Conservation (phyloP, 1,140 invertebrate genomes). For the Andrena cerasifolii region DNA sequence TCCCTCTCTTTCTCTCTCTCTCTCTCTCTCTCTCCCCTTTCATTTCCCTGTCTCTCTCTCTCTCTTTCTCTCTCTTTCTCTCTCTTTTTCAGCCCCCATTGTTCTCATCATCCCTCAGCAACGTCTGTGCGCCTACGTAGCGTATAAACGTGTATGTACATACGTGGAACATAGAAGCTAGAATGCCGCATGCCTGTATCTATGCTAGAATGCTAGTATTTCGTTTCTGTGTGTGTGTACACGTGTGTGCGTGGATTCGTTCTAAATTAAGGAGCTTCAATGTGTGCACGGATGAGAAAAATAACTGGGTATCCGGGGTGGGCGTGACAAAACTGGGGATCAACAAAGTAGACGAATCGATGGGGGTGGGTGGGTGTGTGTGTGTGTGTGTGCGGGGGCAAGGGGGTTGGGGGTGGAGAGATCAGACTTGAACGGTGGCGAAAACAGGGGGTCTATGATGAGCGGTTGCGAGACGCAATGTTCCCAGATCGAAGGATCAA, state of each 20-base stretch:
- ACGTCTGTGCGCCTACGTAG: conserved; percentile 26
- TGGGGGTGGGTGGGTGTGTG: no score
- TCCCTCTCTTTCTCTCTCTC: neutral
- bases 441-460: conserved; percentile 8
- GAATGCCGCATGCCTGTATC: conserved; percentile 78
- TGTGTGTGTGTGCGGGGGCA: no score
- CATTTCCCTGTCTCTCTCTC: neutral
- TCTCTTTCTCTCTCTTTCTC: neutral
- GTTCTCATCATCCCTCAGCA: conserved; percentile 18
- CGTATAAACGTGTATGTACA: conserved; percentile 54
- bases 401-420: neutral
- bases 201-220: conserved; percentile 74
- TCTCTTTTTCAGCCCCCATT: neutral
- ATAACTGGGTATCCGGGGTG: conserved; percentile 13
- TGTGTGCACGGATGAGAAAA: conserved; percentile 19
- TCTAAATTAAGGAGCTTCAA: conserved; percentile 21
- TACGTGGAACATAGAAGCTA: conserved; percentile 72
- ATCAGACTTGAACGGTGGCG: conserved; percentile 6
- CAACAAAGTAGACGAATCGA: conserved; percentile 23
- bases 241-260: neutral
- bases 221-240: conserved; percentile 14
- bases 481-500: conserved; percentile 26
- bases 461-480: conserved; percentile 9
- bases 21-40: conserved; percentile 10
- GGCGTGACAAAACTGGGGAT: neutral